Evolutionary conservation across 2,113 vertebrate genomes (phyloP), one percentile per base, ranked within the genome.

Genomic region (Rana temporaria): DNA sequence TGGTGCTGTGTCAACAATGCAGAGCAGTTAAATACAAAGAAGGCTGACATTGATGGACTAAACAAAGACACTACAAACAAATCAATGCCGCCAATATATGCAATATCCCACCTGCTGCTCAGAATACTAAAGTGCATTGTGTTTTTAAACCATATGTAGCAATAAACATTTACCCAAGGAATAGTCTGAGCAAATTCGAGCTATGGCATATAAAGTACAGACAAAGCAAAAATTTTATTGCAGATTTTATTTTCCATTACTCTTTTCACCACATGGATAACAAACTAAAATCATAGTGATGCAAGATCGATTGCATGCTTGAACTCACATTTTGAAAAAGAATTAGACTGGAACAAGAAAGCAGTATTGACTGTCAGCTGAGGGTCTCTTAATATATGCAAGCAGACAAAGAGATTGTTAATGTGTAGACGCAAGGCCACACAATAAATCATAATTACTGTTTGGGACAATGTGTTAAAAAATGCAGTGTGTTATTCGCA

Each of bases 151-250:
- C 52, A 52, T 66, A 48, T 67, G 78, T 48, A 66, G 85, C 67
- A 84, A 85, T 81, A 90, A 87, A 38, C 88, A 89, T 88, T 89
- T 86, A 89, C 80, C 85, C 85, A 78, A 81, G 70, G 87, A 87
- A 84, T 0, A 85, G 74, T n/a, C 74, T 76, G 67, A 80, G 82
- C 71, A 86, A 86, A 88, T 80, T 84, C 60, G 64, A 78, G 74
- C 85, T 79, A 83, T 88, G 85, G 85, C 78, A 85, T 84, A 20
- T 24, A n/a, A 22, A 57, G 85, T 68, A 82, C 79, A 88, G 55
- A 60, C 52, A 70, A 26, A 18, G 4, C 66, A 17, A 60, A 14
- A 60, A 60, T 42, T 68, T 42, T 4, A 59, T 53, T 9, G 22
- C 18, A 6, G 22, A 78, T 56, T 68, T 26, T 24, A 26, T 57